Evolutionary conservation across 2,888 invertebrate species (phyloP), one percentile per base, ranked within the genome.

Genomic region (Torymus auratus): DNA sequence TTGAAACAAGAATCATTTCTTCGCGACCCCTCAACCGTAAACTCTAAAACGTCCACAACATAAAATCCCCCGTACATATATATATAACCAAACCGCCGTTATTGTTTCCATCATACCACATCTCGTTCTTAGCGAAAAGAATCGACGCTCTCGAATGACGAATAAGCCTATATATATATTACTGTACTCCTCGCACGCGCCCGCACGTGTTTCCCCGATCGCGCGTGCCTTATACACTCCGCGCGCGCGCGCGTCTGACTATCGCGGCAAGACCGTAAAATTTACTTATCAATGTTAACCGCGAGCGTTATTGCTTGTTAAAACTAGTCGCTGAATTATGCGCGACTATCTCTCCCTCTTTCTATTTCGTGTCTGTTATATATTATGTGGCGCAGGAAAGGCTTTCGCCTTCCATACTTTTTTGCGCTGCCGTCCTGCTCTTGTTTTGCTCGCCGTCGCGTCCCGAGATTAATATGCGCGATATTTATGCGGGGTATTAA

Each of bases 261-360:
- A 41, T 50, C 62, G 41, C 77, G 64, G 7, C 17, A 17, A 20
- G 69, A 64, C 62, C 64, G 55, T 77, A 64, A 77, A 77, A 70
- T 77, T 69, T 70, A 17, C 70, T 77, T 77, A 77, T 77, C 77
- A 77, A 77, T 28, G 17, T 23, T 69, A 69, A 69, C 56, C 20
- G 56, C 62, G 53, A 77, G 64, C 56, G 68, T 69, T 76, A 69
- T 76, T 77, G 55, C 77, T 77, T 58, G 77, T 77, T 70, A 69
- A 28, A 70, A 56, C 61, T 69, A 76, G 69, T 76, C 62, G 69
- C 62, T 69, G 62, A 76, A 69, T 76, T 70, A 70, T 70, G 52
- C 61, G 65, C 23, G 28, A 28, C n/a, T 77, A 1, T 64, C 50
- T 58, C 28, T 71, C 58, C 55, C 67, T 76, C n/a, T 64, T 23